phyloP scores from a whole-genome alignment of 2,113 vertebrate genomes.

The Tyrannus savana region DNA sequence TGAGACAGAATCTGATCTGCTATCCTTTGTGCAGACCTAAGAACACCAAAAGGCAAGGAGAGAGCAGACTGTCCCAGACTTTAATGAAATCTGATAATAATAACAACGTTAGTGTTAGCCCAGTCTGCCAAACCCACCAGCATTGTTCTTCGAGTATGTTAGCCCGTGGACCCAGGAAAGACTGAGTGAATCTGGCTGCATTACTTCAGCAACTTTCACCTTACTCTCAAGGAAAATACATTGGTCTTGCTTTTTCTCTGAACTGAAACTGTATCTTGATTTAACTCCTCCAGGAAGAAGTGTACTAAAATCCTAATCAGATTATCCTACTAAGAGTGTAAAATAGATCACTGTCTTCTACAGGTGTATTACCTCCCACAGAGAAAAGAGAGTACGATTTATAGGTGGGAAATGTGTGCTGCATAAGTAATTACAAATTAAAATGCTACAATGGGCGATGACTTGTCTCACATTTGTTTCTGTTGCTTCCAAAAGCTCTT shows the following conservation, averaged over 20 bases:
- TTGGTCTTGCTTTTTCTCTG: background rate
- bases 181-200: background rate
- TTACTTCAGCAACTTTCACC: background rate
- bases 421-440: background rate
- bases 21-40: background rate
- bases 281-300: background rate
- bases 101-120: background rate
- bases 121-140: background rate
- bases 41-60: background rate
- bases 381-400: background rate
- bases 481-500: background rate
- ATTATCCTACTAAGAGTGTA: background rate
- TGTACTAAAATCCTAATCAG: background rate
- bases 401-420: background rate
- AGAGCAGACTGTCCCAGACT: background rate
- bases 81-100: background rate
- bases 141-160: background rate
- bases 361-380: background rate
- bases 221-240: background rate
- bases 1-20: background rate
- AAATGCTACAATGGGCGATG: background rate
- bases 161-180: background rate
- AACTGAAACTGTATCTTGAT: background rate
- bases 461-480: background rate
- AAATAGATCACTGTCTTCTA: background rate